Percentiles rank a stretch among this genome's conserved stretches.
phyloP scores from a whole-genome alignment of 2,888 invertebrate genomes.

The Tiliacea citrago region DNA sequence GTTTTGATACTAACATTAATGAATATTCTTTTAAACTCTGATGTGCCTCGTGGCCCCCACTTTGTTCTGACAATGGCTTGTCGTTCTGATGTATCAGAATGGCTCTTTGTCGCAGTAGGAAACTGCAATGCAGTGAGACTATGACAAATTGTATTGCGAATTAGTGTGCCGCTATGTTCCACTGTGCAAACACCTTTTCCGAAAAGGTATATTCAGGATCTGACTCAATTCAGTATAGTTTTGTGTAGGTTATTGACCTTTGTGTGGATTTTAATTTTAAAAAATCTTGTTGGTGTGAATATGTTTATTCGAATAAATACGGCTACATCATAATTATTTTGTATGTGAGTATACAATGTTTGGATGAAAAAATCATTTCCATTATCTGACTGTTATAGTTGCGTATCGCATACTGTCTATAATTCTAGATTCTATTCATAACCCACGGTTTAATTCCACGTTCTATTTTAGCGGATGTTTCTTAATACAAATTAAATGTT shows the following conservation, averaged over 20 bases:
- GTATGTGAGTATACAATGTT: background rate
- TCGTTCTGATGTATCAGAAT: constrained; percentile 71
- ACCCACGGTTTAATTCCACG: constrained; percentile 21
- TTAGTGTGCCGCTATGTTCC: constrained; percentile 51
- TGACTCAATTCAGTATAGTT: background rate
- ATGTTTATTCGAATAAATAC: background rate
- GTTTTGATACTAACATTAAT: background rate
- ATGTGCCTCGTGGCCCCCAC: constrained; percentile 51
- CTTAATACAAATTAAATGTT: constrained; percentile 6
- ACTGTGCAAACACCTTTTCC: constrained; percentile 35
- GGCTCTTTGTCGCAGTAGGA: constrained; percentile 70
- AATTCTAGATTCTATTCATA: constrained; percentile 24
- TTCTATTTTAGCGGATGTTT: constrained; percentile 3
- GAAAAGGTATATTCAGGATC: constrained; percentile 18
- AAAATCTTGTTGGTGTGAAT: background rate
- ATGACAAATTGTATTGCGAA: constrained; percentile 66
- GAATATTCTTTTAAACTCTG: constrained; percentile 12
- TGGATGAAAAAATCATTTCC: background rate
- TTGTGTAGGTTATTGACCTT: background rate
- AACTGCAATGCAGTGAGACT: constrained; percentile 74
- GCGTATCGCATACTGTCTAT: background rate
- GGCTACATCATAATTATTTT: too few species aligned
- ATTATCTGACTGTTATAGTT: background rate
- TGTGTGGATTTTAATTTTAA: background rate
- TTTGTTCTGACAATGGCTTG: constrained; percentile 64